Evolutionary conservation across 2,888 invertebrate species (phyloP).

Genomic region (Mimumesa dahlbomi): DNA sequence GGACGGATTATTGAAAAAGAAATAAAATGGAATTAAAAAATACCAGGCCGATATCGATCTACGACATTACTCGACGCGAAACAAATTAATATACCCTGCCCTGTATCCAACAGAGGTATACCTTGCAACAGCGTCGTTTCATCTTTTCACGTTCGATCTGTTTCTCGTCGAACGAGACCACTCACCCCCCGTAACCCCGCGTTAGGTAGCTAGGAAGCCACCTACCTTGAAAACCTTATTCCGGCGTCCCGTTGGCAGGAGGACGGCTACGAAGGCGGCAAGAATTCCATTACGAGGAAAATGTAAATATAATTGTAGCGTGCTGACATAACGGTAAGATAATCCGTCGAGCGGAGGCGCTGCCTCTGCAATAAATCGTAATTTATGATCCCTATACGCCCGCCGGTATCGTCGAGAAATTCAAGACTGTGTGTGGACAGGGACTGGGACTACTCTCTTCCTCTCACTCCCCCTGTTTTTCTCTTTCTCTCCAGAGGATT

Average conservation of each 20-base stretch:
- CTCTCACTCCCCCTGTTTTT: constrained; percentile 11
- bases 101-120: no score
- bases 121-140: no score
- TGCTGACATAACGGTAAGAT: constrained; percentile 78
- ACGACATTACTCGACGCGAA: no score
- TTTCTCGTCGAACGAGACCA: no score
- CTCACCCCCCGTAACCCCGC: no score
- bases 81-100: no score
- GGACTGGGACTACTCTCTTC: constrained; percentile 19
- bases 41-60: no score
- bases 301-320: constrained; percentile 78
- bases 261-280: constrained; percentile 19
- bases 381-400: constrained; percentile 75
- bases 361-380: constrained; percentile 77
- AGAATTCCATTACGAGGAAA: constrained; percentile 74
- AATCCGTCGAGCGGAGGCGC: constrained; percentile 77
- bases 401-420: constrained; percentile 68
- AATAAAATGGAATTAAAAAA: neutral
- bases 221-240: constrained; percentile 25
- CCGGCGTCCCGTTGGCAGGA: constrained; percentile 19
- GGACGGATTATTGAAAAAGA: no score
- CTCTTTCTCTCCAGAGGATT: constrained; percentile 12
- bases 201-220: no score
- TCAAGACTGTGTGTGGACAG: constrained; percentile 63
- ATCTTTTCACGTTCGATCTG: no score